Evolutionary conservation across 2,888 invertebrate species (phyloP).

Genomic region (Lottia scabra): DNA sequence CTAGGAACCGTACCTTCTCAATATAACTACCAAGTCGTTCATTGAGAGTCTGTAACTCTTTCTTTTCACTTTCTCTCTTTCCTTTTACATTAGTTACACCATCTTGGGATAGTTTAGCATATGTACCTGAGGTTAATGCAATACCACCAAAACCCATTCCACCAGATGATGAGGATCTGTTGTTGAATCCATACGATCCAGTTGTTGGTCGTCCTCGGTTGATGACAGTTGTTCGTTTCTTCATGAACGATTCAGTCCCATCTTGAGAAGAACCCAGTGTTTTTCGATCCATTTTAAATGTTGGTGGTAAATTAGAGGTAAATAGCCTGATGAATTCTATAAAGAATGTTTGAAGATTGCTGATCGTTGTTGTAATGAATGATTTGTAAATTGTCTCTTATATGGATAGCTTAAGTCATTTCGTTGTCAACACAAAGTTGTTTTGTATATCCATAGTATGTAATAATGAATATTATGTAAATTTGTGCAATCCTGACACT

Average conservation of each 20-base stretch:
- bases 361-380: too few relatives aligned
- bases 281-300: too few relatives aligned
- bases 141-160: background rate
- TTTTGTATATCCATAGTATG: too few relatives aligned
- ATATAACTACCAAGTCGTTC: conserved; percentile 71
- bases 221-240: background rate
- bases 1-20: conserved; percentile 69
- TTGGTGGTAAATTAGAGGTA: too few relatives aligned
- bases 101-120: conserved; percentile 44
- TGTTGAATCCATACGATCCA: background rate
- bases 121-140: conserved; percentile 37
- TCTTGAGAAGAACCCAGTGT: background rate
- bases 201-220: background rate
- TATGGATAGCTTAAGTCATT: too few relatives aligned
- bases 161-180: background rate
- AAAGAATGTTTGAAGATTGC: too few relatives aligned
- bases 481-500: too few relatives aligned
- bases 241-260: background rate
- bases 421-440: too few relatives aligned
- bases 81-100: conserved; percentile 68
- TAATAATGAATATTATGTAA: too few relatives aligned
- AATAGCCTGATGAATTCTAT: too few relatives aligned
- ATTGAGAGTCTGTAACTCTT: conserved; percentile 71
- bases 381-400: too few relatives aligned
- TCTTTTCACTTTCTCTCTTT: conserved; percentile 70